phyloP scores from a whole-genome alignment of 2,888 invertebrate genomes.

The Drosophila infuscata region DNA sequence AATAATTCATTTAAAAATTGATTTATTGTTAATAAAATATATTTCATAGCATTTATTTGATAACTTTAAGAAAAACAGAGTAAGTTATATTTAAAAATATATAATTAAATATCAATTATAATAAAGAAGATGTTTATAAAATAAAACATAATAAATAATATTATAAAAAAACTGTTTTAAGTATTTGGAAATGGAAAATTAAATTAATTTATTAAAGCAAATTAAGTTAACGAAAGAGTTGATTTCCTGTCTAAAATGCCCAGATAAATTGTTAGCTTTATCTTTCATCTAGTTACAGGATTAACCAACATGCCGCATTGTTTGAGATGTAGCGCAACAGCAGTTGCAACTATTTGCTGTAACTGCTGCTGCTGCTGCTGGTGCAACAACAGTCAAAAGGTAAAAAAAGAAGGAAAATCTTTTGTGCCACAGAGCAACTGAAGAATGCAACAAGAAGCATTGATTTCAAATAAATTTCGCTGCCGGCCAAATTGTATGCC shows the following conservation, averaged over 20 bases:
- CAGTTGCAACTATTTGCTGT: constrained; percentile 52
- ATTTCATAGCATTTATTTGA: not conserved
- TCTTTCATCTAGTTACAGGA: too few relatives aligned
- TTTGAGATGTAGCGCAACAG: constrained; percentile 43
- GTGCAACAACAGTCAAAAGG: constrained; percentile 63
- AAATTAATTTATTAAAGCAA: not conserved
- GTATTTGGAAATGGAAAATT: not conserved
- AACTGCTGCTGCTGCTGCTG: constrained; percentile 41
- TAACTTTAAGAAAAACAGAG: too few relatives aligned
- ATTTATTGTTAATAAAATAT: not conserved
- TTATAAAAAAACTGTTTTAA: not conserved
- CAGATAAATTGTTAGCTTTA: not conserved
- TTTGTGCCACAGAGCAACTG: constrained; percentile 64
- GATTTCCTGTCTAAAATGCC: not conserved
- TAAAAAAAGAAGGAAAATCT: constrained; percentile 31
- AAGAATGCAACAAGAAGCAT: constrained; percentile 82
- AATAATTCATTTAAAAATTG: not conserved
- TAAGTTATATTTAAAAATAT: not conserved
- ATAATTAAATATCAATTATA: not conserved
- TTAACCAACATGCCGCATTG: constrained; percentile 40
- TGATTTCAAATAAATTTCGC: constrained; percentile 83
- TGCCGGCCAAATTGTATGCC: constrained; percentile 82
- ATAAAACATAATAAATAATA: not conserved
- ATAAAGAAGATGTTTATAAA: not conserved
- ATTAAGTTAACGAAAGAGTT: not conserved